Base-by-base conservation (phyloP, 2,797 vertebrate genomes). In the Hemibagrus guttatus region DNA sequence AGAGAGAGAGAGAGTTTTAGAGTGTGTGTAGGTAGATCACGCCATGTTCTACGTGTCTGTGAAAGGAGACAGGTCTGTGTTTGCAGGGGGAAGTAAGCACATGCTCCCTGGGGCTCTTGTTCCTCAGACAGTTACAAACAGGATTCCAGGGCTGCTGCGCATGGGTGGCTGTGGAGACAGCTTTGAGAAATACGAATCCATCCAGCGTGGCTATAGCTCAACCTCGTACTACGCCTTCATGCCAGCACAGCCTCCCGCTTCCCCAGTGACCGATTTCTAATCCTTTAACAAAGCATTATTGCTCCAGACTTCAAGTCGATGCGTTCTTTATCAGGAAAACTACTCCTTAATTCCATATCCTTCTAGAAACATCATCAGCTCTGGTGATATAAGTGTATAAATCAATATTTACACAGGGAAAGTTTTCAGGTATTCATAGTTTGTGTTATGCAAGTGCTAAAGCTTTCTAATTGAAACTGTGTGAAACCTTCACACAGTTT, bases 111-210 rank as follows among this genome's bases (percentile, higher is more conserved):
- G 90, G 94, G 94, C 90, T 89, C 92, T 93, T 95, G 93, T 95
- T 93, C 92, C 92, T 92, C 90, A 93, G 94, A 95, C 94, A 93
- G 93, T 93, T 94, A 93, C 95, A 96, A 95, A 95, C 94, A 94
- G 92, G 93, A 94, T 94, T 92, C 92, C 87, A 86, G 92, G 71
- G 90, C 92, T 91, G 92, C 91, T 89, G 87, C 90, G 90, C 95
- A 91, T 93, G 93, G 94, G 92, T 91, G 80, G 81, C 90, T 89
- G 83, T 92, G 92, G 91, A 91, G 90, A 91, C 90, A 84, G 88
- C 89, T 89, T 91, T 80, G 89, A 94, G 94, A 94, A 94, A 94
- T 93, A 94, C 92, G 91, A 93, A 93, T 90, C 87, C 86, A 88
- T 89, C 91, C 88, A 87, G 91, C 71, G 89, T 52, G 72, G 82